phyloP scores from a whole-genome alignment of 2,113 vertebrate species.

The Coryphaenoides rupestris region DNA sequence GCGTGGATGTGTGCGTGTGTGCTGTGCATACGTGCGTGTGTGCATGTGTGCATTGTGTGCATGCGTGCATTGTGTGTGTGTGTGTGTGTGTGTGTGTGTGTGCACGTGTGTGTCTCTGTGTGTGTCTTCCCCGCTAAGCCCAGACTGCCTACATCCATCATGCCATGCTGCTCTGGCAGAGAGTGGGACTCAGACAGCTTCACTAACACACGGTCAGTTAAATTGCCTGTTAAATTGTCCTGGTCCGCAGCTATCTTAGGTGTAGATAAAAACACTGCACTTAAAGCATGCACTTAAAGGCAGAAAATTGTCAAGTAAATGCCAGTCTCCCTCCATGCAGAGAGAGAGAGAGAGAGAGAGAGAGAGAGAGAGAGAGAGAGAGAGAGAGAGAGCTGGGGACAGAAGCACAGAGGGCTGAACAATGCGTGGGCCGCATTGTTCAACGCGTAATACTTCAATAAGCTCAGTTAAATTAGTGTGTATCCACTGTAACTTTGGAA shows the following conservation, averaged over 20 bases:
- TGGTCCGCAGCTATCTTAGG: constrained; percentile 69
- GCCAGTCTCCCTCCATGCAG: constrained; percentile 55
- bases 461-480: constrained; percentile 11
- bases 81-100: too few relatives aligned
- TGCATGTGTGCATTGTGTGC: too few relatives aligned
- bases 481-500: background rate
- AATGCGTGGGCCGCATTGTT: too few relatives aligned
- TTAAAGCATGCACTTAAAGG: constrained; percentile 72
- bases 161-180: constrained; percentile 68
- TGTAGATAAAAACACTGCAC: constrained; percentile 74
- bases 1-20: too few relatives aligned
- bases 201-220: constrained; percentile 74
- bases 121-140: constrained; percentile 45
- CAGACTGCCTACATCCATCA: constrained; percentile 75
- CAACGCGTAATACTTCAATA: constrained; percentile 32
- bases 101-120: too few relatives aligned
- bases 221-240: constrained; percentile 79
- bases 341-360: constrained; percentile 32
- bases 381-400: constrained; percentile 12
- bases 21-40: too few relatives aligned
- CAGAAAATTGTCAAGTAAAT: constrained; percentile 71
- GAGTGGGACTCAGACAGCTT: constrained; percentile 71
- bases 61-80: too few relatives aligned
- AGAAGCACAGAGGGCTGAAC: background rate
- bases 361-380: constrained; percentile 14